Evolutionary conservation across 2,797 vertebrate genomes (phyloP), one percentile per base, ranked within the genome.

Genomic region (Pangasius larnaudii): DNA sequence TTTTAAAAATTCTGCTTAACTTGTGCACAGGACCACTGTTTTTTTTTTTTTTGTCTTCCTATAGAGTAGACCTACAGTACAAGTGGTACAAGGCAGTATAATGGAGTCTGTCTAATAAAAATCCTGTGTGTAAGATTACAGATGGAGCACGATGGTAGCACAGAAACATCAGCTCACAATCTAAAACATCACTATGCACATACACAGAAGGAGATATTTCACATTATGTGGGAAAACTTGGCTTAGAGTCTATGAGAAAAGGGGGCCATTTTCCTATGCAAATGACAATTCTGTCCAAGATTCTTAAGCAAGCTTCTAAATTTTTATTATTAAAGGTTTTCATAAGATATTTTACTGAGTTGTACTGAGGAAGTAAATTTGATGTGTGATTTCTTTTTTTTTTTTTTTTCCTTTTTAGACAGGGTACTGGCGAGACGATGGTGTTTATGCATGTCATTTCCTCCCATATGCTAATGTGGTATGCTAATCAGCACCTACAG

Each of bases 401-500:
- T n/a, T 39, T 58, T 39, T 81, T 81, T 16, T 42, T 46, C 3
- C 0, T 65, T 83, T 67, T 84, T 36, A 46, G 63, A 53, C 63
- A 84, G 82, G n/a, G 5, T 53, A 53, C n/a, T 53, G 63, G 82
- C 5, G 9, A 69, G 82, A 51, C 9, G 5, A 53, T 33, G 1
- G 63, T 84, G 82, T 53, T 84, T 89, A 53, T 84, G 82, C 82
- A 84, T 84, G 42, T 84, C 27, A 88, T 88, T 77, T 51, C 49
- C 46, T 56, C 36, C 78, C 49, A 69, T 67, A 85, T 75, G 78
- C 85, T 82, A 82, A 86, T 65, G 56, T 33, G 30, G 58, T 86
- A 84, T 86, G 85, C 71, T 86, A 77, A 85, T 78, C 39, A 58
- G 51, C 19, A 3, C 69, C 85, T 77, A 69, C 79, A 84, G 79